Conservation (phyloP, 37 sponge, comb jelly and placozoan genomes). For the Mnemiopsis leidyi region DNA sequence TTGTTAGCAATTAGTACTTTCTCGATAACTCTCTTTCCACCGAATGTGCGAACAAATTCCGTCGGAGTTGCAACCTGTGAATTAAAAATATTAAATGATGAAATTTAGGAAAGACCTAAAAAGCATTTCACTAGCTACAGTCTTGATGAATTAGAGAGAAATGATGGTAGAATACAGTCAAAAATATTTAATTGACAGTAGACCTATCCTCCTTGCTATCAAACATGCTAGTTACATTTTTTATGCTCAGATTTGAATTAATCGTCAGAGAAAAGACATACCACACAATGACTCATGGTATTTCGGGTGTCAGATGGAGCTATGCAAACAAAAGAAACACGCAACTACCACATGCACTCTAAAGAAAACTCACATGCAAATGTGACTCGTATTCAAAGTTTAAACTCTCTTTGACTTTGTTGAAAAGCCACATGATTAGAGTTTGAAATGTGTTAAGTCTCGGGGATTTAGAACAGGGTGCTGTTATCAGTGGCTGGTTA, state of each 20-base stretch:
- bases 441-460: background rate
- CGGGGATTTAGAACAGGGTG: background rate
- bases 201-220: too few species aligned
- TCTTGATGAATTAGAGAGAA: too few species aligned
- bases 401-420: conserved; percentile 18
- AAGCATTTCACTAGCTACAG: too few species aligned
- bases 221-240: too few species aligned
- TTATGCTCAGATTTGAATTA: too few species aligned
- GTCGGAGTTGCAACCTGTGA: conserved; percentile 83
- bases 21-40: conserved; percentile 88
- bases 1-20: conserved; percentile 93
- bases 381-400: conserved; percentile 45
- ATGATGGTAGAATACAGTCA: too few species aligned
- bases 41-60: conserved; percentile 87
- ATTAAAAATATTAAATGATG: too few species aligned
- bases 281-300: background rate
- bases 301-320: background rate
- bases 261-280: background rate
- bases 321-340: background rate
- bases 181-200: too few species aligned
- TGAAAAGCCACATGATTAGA: conserved; percentile 34
- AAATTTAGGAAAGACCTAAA: too few species aligned
- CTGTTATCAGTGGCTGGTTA: background rate
- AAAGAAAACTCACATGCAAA: conserved; percentile 35
- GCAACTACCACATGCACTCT: background rate